phyloP scores from a whole-genome alignment of 2,113 vertebrate genomes.

The Eupsittula cactorum region DNA sequence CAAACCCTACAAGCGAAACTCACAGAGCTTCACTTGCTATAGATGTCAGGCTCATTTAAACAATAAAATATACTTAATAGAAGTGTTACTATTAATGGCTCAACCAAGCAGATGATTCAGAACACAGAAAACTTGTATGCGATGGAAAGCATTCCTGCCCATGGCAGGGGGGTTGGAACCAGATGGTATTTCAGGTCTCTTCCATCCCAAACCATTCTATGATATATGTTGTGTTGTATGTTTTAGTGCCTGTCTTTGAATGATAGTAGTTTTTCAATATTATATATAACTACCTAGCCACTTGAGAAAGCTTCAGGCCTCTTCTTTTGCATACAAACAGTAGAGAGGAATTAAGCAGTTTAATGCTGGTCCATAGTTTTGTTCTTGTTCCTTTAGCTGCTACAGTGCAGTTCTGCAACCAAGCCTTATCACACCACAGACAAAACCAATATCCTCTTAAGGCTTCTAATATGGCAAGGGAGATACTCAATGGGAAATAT shows the following conservation, averaged over 20 bases:
- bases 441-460: background rate
- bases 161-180: background rate
- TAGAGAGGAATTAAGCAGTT: background rate
- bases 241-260: background rate
- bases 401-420: fast-evolving
- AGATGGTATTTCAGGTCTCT: background rate
- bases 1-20: background rate
- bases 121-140: background rate
- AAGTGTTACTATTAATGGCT: background rate
- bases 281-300: background rate
- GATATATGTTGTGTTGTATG: background rate
- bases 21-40: background rate
- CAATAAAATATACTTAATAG: background rate
- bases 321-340: background rate
- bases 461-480: background rate
- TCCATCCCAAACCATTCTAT: background rate
- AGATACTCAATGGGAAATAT: background rate
- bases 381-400: background rate
- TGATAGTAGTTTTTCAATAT: background rate
- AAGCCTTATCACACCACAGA: background rate
- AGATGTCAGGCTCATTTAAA: background rate
- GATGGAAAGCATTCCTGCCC: background rate
- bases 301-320: background rate
- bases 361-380: background rate
- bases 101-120: background rate